Evolutionary conservation across 2,113 vertebrate genomes (phyloP).

Genomic region (Dromaius novaehollandiae): DNA sequence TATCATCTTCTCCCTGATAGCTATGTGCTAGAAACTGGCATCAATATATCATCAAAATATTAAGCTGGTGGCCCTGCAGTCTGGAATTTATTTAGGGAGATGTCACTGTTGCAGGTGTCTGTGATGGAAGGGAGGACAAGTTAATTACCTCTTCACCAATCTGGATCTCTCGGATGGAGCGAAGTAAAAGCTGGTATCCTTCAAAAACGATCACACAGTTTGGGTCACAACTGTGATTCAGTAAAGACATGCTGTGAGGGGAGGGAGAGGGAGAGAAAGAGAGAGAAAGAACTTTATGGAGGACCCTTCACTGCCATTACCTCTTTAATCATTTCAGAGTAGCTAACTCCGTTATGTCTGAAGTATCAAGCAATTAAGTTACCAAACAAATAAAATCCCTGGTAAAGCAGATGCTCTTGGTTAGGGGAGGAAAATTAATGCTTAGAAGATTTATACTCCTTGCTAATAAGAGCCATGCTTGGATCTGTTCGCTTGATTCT

Average conservation of each 20-base stretch:
- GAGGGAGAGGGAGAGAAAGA: background rate
- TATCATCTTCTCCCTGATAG: slow-evolving; percentile 48
- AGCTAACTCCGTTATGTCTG: background rate
- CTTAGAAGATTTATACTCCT: background rate
- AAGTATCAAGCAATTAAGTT: slow-evolving; percentile 7
- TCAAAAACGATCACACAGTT: slow-evolving; percentile 94
- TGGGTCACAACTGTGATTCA: slow-evolving; percentile 96
- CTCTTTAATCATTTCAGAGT: background rate
- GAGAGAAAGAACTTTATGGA: background rate
- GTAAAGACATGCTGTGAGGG: slow-evolving; percentile 87
- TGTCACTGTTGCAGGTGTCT: slow-evolving; percentile 65
- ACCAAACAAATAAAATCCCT: background rate
- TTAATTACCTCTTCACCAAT: slow-evolving; percentile 89
- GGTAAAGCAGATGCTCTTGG: background rate
- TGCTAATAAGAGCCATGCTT: background rate
- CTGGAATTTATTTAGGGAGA: slow-evolving; percentile 70
- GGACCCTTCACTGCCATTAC: background rate
- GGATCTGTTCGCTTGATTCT: background rate
- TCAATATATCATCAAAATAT: slow-evolving; percentile 74
- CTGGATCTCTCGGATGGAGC: slow-evolving; percentile 83
- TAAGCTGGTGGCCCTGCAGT: slow-evolving; percentile 64
- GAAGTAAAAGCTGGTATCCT: slow-evolving; percentile 85
- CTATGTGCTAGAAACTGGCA: slow-evolving; percentile 52
- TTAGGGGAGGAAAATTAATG: background rate
- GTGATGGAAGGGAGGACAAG: slow-evolving; percentile 39